Evolutionary conservation across 2,113 vertebrate species (phyloP), one percentile per base, ranked within the genome.

Genomic region (Calyptomena viridis): DNA sequence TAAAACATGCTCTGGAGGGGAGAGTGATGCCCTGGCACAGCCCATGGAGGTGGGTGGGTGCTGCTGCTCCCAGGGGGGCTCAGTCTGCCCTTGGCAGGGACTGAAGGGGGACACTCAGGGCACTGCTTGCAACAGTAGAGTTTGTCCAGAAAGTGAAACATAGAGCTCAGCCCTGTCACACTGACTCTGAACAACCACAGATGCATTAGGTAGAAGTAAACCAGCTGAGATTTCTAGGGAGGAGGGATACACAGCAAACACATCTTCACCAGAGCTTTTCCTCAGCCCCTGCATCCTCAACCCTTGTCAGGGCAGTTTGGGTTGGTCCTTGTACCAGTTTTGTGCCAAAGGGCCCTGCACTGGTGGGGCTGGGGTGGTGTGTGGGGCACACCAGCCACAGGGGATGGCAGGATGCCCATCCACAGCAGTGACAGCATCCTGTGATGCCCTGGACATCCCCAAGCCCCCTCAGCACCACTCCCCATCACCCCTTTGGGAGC

Each of bases 181-280:
- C 2, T 9, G 23, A 6, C 46, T 47, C 37, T 9, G 46, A 44
- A 24, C 66, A n/a, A 4, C 56, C 40, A 56, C 6, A 11, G 27
- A 15, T 1, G 2, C 20, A 2, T 4, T 1, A 9, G 58, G 24
- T 4, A 28, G 74, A 25, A 6, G 60, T 27, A 9, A 6, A 25
- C 25, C 74, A n/a, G 10, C 46, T 12, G 60, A 58, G n/a, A 20
- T 39, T 46, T 28, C 69, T 66, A 15, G 42, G 25, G 27, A 21
- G 55, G 44, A n/a, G 39, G 59, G 35, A 47, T 0, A 5, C 33
- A 12, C 64, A 40, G 67, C 63, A 52, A 22, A 22, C 0, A 14
- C 1, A 0, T 15, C 50, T 63, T 6, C 19, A 1, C 3, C 11
- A 2, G 0, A 35, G 58, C 18, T 14, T 27, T 25, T n/a, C 67